Conservation (phyloP, 1,140 invertebrate genomes). For the Steinernema khuongi region DNA sequence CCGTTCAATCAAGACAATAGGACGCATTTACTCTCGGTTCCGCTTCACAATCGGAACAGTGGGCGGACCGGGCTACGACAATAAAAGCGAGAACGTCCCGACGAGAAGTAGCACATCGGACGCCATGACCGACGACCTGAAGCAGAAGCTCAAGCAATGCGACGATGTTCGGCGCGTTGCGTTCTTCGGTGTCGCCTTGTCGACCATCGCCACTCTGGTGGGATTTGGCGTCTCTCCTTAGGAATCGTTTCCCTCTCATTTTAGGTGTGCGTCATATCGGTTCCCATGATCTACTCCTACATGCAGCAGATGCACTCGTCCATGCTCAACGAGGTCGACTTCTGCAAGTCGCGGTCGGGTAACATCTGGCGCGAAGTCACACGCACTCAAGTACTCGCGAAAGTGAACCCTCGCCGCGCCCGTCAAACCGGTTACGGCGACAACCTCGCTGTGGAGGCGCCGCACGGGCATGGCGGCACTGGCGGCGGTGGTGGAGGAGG, state of each 20-base stretch:
- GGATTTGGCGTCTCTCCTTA: not conserved
- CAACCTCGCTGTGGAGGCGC: not conserved
- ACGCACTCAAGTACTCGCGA: slow-evolving; percentile 30
- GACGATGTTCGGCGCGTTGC: slow-evolving; percentile 28
- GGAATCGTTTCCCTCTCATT: not conserved
- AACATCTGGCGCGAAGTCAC: slow-evolving; percentile 41
- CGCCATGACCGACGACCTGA: not conserved
- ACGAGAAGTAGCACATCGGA: not conserved
- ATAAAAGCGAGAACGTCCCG: not conserved
- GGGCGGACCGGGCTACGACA: not conserved
- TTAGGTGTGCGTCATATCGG: slow-evolving; percentile 43
- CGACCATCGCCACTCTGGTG: slow-evolving; percentile 45
- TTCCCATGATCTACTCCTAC: slow-evolving; percentile 51
- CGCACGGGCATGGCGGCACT: not conserved
- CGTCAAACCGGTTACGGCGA: slow-evolving; percentile 14
- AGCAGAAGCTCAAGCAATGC: not conserved
- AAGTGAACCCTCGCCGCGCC: not conserved
- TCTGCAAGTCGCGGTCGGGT: slow-evolving; percentile 33
- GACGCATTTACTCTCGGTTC: slow-evolving; percentile 6
- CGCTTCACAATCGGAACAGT: not conserved
- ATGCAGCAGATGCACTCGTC: slow-evolving; percentile 43
- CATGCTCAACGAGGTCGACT: slow-evolving; percentile 43
- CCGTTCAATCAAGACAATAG: slow-evolving; percentile 8
- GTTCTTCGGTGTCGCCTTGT: slow-evolving; percentile 48
- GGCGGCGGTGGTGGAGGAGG: slow-evolving; percentile 11